These are phyloP conservation scores for Corythornis madagascariensis DNA, from an alignment of 2,113 vertebrate genomes.

Conservation along the genomic window DNA sequence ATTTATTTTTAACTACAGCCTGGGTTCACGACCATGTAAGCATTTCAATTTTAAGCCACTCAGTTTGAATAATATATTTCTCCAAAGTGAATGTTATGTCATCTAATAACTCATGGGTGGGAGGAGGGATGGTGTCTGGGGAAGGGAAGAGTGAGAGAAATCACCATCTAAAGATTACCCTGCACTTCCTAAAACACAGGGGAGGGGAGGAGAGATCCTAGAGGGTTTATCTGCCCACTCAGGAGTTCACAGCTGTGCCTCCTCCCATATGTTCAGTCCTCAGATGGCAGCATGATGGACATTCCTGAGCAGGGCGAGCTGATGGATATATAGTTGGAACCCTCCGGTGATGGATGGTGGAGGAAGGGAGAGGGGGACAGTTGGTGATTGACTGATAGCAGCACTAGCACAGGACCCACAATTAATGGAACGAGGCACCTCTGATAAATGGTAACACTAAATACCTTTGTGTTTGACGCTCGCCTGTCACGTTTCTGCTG, in stretches of 20 bases:
- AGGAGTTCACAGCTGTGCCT: not conserved
- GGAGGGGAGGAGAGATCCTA: not conserved
- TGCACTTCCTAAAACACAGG: not conserved
- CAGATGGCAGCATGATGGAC: not conserved
- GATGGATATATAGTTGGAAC: not conserved
- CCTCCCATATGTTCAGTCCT: not conserved
- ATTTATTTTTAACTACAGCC: conserved; percentile 75
- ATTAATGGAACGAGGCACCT: not conserved
- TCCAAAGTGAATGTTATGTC: conserved; percentile 53
- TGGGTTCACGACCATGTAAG: conserved; percentile 63
- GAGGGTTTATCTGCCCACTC: not conserved
- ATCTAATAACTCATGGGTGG: conserved; percentile 56
- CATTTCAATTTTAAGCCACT: conserved; percentile 73
- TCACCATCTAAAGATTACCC: not conserved
- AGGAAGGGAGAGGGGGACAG: not conserved
- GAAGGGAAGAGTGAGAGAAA: not conserved
- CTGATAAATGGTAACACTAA: not conserved
- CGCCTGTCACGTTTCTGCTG: not conserved
- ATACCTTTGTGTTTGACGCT: not conserved
- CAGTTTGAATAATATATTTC: conserved; percentile 68
- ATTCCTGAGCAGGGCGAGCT: not conserved
- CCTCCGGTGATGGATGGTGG: not conserved
- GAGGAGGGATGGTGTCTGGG: not conserved
- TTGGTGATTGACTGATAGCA: not conserved
- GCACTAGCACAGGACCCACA: not conserved